These are phyloP conservation scores for Tetropium fuscum DNA, from an alignment of 2,888 invertebrate genomes.

Conservation along the genomic window DNA sequence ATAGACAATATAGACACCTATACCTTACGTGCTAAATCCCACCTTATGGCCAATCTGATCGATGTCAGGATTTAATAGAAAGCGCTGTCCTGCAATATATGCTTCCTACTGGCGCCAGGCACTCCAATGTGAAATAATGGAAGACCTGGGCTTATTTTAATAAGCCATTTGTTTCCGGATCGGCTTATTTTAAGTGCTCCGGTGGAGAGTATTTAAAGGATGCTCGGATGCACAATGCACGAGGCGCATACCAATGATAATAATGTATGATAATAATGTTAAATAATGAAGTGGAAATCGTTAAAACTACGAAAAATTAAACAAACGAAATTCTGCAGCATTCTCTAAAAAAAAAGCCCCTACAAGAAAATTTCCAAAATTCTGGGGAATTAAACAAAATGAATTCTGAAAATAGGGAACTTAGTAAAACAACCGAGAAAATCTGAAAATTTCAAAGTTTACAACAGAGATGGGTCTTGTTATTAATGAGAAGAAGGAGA, in stretches of 20 bases:
- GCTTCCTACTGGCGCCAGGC: conserved; percentile 49
- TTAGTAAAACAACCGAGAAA: background rate
- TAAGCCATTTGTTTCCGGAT: conserved; percentile 16
- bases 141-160: conserved; percentile 29
- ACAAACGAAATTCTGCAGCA: no score
- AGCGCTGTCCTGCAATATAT: conserved; percentile 57
- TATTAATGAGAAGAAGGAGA: background rate
- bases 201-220: no score
- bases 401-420: conserved; percentile 11
- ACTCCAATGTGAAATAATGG: conserved; percentile 32
- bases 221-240: no score
- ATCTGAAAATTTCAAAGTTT: background rate
- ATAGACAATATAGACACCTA: no score
- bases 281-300: background rate
- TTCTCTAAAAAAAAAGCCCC: background rate
- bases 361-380: background rate
- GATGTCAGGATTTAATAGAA: conserved; percentile 62
- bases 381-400: background rate
- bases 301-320: background rate
- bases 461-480: background rate
- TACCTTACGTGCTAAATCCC: conserved; percentile 56
- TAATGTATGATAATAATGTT: no score
- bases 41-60: conserved; percentile 58
- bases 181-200: conserved; percentile 1
- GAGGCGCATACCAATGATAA: no score